phyloP scores from a whole-genome alignment of 2,888 invertebrate genomes.

The Phyllotreta cruciferae region DNA sequence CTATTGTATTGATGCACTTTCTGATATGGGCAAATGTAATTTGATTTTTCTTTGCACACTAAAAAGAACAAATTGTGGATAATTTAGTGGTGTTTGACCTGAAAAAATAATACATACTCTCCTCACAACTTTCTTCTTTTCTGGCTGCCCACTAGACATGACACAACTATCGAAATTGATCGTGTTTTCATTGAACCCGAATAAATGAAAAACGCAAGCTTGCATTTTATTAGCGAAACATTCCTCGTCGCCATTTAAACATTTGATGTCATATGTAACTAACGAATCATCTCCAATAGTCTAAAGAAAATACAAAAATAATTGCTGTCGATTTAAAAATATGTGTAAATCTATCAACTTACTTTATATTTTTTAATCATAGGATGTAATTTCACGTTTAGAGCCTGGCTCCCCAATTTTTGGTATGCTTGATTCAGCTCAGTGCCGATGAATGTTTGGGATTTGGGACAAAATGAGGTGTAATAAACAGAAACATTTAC shows the following conservation, averaged over 20 bases:
- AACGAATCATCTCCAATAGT: too few relatives aligned
- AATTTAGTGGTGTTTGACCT: not conserved
- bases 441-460: slow-evolving; percentile 29
- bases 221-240: slow-evolving; percentile 64
- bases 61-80: slow-evolving; percentile 25
- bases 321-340: not conserved
- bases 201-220: slow-evolving; percentile 56
- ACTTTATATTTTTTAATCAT: slow-evolving; percentile 12
- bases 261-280: slow-evolving; percentile 41
- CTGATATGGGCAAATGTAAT: slow-evolving; percentile 33
- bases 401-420: slow-evolving; percentile 27
- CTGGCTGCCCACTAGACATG: slow-evolving; percentile 32
- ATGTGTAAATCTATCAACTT: not conserved
- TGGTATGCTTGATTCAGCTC: slow-evolving; percentile 36
- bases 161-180: slow-evolving; percentile 37
- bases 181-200: slow-evolving; percentile 13
- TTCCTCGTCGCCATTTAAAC: slow-evolving; percentile 64
- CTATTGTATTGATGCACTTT: slow-evolving; percentile 20
- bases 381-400: slow-evolving; percentile 34
- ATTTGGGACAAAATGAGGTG: slow-evolving; percentile 36
- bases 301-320: not conserved
- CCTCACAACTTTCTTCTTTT: slow-evolving; percentile 24
- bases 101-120: slow-evolving; percentile 26
- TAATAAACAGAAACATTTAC: slow-evolving; percentile 38
- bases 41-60: slow-evolving; percentile 38